These are phyloP conservation scores for Oceanodroma leucorhoa DNA, from an alignment of 2,797 vertebrate species.

Conservation along the genomic window DNA sequence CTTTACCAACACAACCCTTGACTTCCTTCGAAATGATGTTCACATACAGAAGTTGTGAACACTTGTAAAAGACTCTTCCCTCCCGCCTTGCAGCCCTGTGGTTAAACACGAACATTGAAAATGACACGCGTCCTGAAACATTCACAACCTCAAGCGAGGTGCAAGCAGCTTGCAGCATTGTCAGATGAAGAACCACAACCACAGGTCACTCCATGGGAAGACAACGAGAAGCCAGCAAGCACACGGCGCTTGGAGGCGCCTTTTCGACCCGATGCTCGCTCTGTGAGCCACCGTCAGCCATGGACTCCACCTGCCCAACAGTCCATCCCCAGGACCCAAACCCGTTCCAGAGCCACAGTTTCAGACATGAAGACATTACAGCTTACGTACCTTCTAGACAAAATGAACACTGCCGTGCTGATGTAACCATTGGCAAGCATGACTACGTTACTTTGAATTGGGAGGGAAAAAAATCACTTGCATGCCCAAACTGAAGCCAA, in stretches of 20 bases:
- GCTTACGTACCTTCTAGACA: background rate
- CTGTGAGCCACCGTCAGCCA: fast-evolving
- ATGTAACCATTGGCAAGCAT: constrained; percentile 31
- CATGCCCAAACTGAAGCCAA: constrained; percentile 17
- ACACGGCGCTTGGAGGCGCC: background rate
- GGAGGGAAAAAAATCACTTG: background rate
- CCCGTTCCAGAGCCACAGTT: background rate
- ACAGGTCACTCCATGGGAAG: background rate
- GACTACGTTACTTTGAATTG: background rate
- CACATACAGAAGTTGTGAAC: constrained; percentile 5
- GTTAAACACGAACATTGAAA: constrained; percentile 36
- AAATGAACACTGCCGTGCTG: background rate
- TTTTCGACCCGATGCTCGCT: fast-evolving
- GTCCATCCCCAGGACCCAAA: background rate
- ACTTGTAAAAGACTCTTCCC: background rate
- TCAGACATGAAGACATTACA: background rate
- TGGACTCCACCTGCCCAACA: background rate
- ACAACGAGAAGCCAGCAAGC: background rate
- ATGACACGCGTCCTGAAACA: background rate
- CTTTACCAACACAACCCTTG: background rate
- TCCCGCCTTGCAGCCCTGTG: background rate
- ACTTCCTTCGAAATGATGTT: background rate
- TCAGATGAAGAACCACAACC: background rate
- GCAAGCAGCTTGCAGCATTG: background rate
- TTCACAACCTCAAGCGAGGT: background rate